Evolutionary conservation across 2,888 invertebrate genomes (phyloP), one percentile per base, ranked within the genome.

Genomic region (Callosobruchus maculatus): DNA sequence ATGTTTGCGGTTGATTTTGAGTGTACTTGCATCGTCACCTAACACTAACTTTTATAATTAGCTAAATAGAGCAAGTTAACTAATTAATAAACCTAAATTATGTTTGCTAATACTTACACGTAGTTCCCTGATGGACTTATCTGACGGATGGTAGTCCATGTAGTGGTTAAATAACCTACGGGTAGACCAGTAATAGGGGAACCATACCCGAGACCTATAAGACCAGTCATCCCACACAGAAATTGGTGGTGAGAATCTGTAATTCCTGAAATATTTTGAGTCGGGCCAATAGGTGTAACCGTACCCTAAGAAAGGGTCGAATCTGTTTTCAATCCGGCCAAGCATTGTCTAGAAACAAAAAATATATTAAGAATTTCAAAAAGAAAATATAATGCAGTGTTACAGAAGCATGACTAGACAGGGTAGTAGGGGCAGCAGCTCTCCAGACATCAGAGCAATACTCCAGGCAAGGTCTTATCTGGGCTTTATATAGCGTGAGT

Each of bases 161-260:
- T 82, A 83, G 71, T 81, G 82, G 18, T 81, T 74, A 67, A 80
- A 81, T 20, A 82, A 76, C 49, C 82, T 78, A 70, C 79, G 76
- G 0, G 82, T 82, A 7, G 82, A 82, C 81, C 82, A 81, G 20
- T 82, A 82, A 70, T 82, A 81, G n/a, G 81, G 82, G 22, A 82
- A 81, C 81, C 81, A 82, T 13, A 81, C 78, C 20, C 81, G 74
- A 9, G 81, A 82, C 73, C 81, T 78, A 21, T 75, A 75, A 4
- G 80, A 77, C 82, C 82, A 82, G 68, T 80, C 77, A 68, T 82
- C 81, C n/a, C 74, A 75, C 74, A 79, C 74, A 26, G 77, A 77
- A 20, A 82, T 80, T 66, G 82, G 81, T 4, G 82, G 82, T 20
- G 82, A 80, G 75, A 82, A 81, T 75, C 77, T 75, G 71, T 82